phyloP scores from a whole-genome alignment of 2,888 invertebrate species.

The Acleris cristana region DNA sequence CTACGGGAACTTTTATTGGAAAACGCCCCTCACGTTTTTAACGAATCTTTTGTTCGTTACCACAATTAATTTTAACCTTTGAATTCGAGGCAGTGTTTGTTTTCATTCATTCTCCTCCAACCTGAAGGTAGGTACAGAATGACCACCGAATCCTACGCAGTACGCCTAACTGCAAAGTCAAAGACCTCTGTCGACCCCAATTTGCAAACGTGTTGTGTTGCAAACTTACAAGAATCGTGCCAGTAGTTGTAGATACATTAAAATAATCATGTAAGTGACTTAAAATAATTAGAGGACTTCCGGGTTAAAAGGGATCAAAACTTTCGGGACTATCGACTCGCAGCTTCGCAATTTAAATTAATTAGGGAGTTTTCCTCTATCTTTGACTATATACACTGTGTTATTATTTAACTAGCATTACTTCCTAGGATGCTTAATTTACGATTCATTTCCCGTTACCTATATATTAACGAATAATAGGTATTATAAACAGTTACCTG shows the following conservation, averaged over 20 bases:
- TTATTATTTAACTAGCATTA: too few species aligned
- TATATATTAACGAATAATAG: too few species aligned
- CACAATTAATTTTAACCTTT: not conserved
- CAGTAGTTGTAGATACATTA: not conserved
- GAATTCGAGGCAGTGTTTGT: not conserved
- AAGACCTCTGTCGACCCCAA: conserved; percentile 3
- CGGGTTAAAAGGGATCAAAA: not conserved
- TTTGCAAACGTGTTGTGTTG: not conserved
- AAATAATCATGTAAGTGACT: too few species aligned
- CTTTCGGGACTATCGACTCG: not conserved
- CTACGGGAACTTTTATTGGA: too few species aligned
- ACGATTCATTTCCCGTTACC: too few species aligned
- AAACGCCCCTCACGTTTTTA: too few species aligned
- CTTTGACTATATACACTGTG: too few species aligned
- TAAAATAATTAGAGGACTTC: not conserved
- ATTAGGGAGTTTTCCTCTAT: not conserved
- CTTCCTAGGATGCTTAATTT: too few species aligned
- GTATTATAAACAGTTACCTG: too few species aligned
- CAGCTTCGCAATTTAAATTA: not conserved
- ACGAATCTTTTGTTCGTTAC: too few species aligned
- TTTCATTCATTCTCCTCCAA: not conserved
- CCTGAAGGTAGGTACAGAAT: not conserved
- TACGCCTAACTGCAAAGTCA: not conserved
- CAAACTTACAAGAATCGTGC: not conserved
- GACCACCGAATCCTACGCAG: not conserved